Conservation (phyloP, 2,113 vertebrate species). For the Ornithorhynchus anatinus region DNA sequence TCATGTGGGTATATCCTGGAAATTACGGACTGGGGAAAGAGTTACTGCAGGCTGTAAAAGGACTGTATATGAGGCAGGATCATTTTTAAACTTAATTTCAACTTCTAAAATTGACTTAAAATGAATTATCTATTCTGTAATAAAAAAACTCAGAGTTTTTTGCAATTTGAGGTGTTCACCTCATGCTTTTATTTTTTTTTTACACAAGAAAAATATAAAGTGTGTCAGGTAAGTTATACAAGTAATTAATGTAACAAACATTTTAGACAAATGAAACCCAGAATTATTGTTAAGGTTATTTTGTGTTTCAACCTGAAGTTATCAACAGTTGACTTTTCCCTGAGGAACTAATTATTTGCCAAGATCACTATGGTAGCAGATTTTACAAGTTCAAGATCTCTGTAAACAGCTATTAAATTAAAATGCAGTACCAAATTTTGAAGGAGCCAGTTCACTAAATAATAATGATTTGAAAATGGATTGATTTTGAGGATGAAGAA, state of each 20-base stretch:
- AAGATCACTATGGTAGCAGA: conserved; percentile 59
- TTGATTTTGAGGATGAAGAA: background rate
- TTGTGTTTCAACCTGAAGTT: conserved; percentile 47
- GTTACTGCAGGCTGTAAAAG: too few species aligned
- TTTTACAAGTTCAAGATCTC: conserved; percentile 43
- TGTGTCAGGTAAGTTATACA: too few species aligned
- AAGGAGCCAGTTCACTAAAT: background rate
- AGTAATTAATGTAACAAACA: background rate
- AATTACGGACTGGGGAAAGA: too few species aligned
- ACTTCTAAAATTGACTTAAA: too few species aligned
- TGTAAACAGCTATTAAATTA: conserved; percentile 40
- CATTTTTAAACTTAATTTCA: too few species aligned
- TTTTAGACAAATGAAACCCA: conserved; percentile 6
- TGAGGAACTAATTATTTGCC: conserved; percentile 67
- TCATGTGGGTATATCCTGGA: too few species aligned
- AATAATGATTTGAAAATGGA: background rate
- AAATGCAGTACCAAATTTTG: background rate
- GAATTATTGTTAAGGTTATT: conserved; percentile 38
- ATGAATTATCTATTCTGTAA: too few species aligned
- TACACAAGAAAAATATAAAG: too few species aligned
- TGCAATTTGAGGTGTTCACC: too few species aligned
- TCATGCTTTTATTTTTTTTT: too few species aligned
- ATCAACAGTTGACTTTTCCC: conserved; percentile 49
- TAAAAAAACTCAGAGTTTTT: too few species aligned
- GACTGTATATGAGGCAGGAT: too few species aligned